Base-by-base conservation (phyloP, 2,113 vertebrate genomes). In the Bombycilla garrulus region DNA sequence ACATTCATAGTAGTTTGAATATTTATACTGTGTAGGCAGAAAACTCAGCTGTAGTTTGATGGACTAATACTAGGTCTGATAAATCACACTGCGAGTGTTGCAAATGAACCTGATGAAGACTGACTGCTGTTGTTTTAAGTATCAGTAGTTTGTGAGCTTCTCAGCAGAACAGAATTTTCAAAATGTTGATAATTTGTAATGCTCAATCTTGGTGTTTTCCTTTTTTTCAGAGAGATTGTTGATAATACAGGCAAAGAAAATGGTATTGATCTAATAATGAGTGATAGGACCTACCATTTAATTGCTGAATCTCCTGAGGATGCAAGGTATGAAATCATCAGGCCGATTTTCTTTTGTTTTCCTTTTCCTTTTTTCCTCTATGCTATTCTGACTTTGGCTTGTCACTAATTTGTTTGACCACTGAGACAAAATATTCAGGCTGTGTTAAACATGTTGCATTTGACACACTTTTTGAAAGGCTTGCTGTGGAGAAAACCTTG, bases 221-320 rank as follows among this genome's bases (percentile, higher is more conserved):
- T 51, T 86, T 88, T 81, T 92, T 93, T 83, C 97, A 99, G 99
- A 94, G 99, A 99, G 92, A 98, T 99, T 77, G 96, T 99, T 36
- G 99, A 99, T 83, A 99, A 99, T 93, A 99, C 99, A 5, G 98
- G 98, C 53, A 99, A 99, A 88, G 99, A 99, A 97, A 99, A 99
- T 0, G 99, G 99, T 25, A 99, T 99, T 53, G 98, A 99, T 81
- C 98, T 99, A 19, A 95, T 99, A 69, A 98, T 99, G 98, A 96
- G 97, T 2, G 99, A 99, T 20, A 98, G 99, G 79, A 99, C 98
- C 9, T 99, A 99, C 96, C 99, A 99, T 54, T 98, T 99, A 94
- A 99, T 99, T n/a, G 99, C 99, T 0, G 99, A 99, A 81, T 99
- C 98, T 18, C 98, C 99, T 0, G 99, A 99, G 88, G 99, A 99